Base-by-base conservation (phyloP, 2,888 invertebrate genomes). In the Isoperla grammatica region DNA sequence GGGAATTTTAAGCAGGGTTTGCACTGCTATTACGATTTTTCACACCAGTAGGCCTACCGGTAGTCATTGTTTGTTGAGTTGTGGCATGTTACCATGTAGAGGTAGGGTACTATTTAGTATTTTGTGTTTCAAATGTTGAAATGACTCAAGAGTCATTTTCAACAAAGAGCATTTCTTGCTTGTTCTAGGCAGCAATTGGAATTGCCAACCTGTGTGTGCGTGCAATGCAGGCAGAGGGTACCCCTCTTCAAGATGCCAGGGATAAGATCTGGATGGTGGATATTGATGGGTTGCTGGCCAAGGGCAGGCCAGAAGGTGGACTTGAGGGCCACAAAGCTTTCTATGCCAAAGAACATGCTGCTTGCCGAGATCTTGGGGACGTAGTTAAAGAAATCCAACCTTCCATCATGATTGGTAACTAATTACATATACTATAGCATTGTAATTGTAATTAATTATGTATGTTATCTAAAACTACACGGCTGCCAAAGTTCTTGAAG, bases 211-310 rank as follows among this genome's bases (percentile, higher is more conserved):
- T 99, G 54, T 84, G 90, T 50, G 89, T 90, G 0, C 86, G 88
- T 67, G 95, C 96, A 0, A 90, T 99, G 94, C 80, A 87, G 57
- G 82, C 86, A 9, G 85, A 87, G 64, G 80, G 81, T 1, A 73
- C 77, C 43, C 68, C 76, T 1, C 68, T 77, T 54, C 77, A 82
- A 68, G 90, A 95, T 68, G 98, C 98, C 0, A 80, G 87, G 39
- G 81, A 82, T n/a, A 87, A 86, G 67, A 95, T 99, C 64, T 98
- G 88, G 86, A 89, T 99, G 91, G 88, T 93, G 67, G 99, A 99
- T 70, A 87, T 95, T 23, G 87, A 91, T 68, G 99, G 99, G 11
- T 78, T 98, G 1, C 75, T 97, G 62, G 89, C 91, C 0, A 85
- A 83, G 65, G 78, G 80, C 1, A 79, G 87, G 1, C 78, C 78